Conservation (phyloP, 2,113 vertebrate species). For the Ammospiza caudacuta region DNA sequence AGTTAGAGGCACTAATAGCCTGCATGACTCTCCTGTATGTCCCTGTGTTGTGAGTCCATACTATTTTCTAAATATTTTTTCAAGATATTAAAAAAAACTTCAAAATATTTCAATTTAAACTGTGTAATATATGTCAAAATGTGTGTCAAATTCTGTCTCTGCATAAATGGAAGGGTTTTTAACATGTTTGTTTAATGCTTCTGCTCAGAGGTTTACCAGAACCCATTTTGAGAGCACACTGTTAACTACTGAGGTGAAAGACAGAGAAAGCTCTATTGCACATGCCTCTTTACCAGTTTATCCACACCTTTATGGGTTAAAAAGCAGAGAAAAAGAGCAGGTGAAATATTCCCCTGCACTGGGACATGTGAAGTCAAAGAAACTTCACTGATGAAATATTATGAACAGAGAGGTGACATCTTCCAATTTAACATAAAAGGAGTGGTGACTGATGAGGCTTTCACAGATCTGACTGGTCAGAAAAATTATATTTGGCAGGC, state of each 20-base stretch:
- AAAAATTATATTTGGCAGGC: not conserved
- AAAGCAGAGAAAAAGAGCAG: not conserved
- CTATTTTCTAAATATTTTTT: not conserved
- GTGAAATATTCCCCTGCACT: not conserved
- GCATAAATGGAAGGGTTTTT: not conserved
- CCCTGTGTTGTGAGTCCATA: not conserved
- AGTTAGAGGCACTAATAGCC: not conserved
- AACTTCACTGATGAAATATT: not conserved
- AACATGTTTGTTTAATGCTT: not conserved
- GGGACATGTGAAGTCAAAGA: not conserved
- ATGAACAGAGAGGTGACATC: not conserved
- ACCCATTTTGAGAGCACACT: not conserved
- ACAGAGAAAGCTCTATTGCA: not conserved
- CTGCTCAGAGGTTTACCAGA: not conserved
- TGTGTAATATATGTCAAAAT: not conserved
- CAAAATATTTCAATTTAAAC: not conserved
- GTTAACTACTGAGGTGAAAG: not conserved
- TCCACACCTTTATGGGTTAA: accelerated
- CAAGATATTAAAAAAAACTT: not conserved
- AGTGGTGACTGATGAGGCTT: not conserved
- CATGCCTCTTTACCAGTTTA: not conserved
- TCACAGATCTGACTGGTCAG: not conserved
- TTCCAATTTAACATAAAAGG: not conserved
- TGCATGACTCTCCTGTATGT: not conserved
- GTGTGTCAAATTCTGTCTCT: not conserved